Conservation (phyloP, 1,140 invertebrate species). For the Temnothorax curvispinosus region DNA sequence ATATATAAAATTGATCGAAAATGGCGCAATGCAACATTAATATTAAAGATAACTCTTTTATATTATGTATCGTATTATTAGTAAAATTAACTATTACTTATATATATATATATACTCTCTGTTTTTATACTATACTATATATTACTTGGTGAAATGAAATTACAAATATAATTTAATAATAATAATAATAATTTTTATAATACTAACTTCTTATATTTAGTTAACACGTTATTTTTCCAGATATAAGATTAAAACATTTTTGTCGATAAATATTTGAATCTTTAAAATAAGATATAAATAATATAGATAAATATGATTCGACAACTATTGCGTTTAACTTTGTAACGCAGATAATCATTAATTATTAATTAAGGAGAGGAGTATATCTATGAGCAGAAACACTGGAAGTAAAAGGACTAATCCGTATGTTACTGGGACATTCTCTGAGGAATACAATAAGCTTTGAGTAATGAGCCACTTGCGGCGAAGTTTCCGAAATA, state of each 20-base stretch:
- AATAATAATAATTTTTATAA: too few relatives aligned
- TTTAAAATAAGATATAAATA: background rate
- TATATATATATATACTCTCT: too few relatives aligned
- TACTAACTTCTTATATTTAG: too few relatives aligned
- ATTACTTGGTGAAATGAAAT: background rate
- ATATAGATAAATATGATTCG: background rate
- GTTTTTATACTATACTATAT: background rate
- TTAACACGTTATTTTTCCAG: too few relatives aligned
- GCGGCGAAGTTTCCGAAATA: constrained; percentile 27
- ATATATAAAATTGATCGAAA: background rate
- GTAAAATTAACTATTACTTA: background rate
- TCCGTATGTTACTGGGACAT: background rate
- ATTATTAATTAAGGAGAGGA: background rate
- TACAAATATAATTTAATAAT: background rate
- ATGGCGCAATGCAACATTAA: background rate
- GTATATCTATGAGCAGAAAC: background rate
- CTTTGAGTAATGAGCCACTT: background rate
- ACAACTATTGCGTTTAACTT: background rate
- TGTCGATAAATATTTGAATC: background rate
- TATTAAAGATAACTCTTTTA: background rate
- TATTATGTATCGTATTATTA: background rate
- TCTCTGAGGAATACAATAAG: background rate
- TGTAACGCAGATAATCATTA: background rate
- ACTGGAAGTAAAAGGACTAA: background rate
- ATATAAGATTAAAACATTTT: background rate